Conservation (phyloP, 2,797 vertebrate genomes). For the Momotus momota region DNA sequence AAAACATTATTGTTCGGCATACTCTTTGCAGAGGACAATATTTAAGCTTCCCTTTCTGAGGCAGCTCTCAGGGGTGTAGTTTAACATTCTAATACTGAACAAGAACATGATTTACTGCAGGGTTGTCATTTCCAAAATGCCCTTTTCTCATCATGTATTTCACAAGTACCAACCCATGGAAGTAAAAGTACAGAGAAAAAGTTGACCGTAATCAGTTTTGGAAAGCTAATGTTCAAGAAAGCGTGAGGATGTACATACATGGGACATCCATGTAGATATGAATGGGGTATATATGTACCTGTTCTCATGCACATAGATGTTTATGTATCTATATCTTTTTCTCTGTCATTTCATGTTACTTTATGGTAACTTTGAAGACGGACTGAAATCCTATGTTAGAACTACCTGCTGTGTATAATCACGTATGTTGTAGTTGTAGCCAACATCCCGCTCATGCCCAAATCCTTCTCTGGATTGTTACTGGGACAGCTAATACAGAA, state of each 20-base stretch:
- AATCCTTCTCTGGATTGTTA: background rate
- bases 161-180: background rate
- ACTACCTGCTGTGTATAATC: background rate
- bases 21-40: constrained; percentile 34
- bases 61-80: background rate
- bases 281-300: background rate
- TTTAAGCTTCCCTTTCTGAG: constrained; percentile 56
- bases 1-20: constrained; percentile 17
- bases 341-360: background rate
- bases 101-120: background rate
- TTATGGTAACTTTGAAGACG: background rate
- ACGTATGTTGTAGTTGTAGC: background rate
- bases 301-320: background rate
- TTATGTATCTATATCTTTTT: background rate
- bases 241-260: background rate
- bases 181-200: background rate
- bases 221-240: background rate
- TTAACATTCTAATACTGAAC: background rate
- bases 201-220: background rate
- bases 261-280: background rate
- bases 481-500: background rate
- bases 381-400: background rate
- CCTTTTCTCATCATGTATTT: background rate
- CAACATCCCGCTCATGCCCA: background rate
- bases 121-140: constrained; percentile 9